Evolutionary conservation across 2,888 invertebrate genomes (phyloP).

Genomic region (Chymomyza amoena): DNA sequence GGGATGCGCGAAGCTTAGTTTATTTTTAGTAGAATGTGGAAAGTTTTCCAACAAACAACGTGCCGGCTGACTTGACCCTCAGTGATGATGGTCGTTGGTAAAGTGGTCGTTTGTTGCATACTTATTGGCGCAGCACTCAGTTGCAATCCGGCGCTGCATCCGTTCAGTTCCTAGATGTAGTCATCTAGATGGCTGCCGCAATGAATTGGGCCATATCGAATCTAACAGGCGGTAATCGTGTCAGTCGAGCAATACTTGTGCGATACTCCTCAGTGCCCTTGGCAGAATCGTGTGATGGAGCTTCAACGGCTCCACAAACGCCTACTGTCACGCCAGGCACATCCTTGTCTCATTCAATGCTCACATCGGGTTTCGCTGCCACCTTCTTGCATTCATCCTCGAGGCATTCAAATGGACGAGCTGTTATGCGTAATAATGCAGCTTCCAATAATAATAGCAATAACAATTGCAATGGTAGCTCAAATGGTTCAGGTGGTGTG

Average conservation of each 20-base stretch:
- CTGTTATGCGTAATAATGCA: slow-evolving; percentile 58
- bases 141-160: slow-evolving; percentile 48
- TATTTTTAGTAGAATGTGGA: slow-evolving; percentile 20
- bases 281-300: slow-evolving; percentile 62
- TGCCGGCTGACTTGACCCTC: not conserved
- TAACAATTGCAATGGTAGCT: slow-evolving; percentile 11
- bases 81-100: slow-evolving; percentile 11
- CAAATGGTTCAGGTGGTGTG: slow-evolving; percentile 19
- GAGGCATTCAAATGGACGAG: slow-evolving; percentile 70
- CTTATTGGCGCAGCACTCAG: slow-evolving; percentile 41
- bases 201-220: slow-evolving; percentile 79
- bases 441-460: slow-evolving; percentile 13
- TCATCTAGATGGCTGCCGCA: slow-evolving; percentile 31
- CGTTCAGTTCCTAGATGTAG: slow-evolving; percentile 32
- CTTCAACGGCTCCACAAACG: slow-evolving; percentile 63
- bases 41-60: slow-evolving; percentile 12
- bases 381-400: slow-evolving; percentile 67
- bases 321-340: slow-evolving; percentile 59
- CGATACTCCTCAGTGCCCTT: slow-evolving; percentile 77
- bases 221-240: slow-evolving; percentile 78
- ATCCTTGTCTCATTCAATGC: slow-evolving; percentile 49
- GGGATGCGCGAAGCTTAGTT: not conserved
- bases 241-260: slow-evolving; percentile 77
- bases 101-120: not conserved
- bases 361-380: slow-evolving; percentile 68